These are phyloP conservation scores for Acanthurus lineatus DNA, from an alignment of 2,797 vertebrate genomes.

Conservation along the genomic window DNA sequence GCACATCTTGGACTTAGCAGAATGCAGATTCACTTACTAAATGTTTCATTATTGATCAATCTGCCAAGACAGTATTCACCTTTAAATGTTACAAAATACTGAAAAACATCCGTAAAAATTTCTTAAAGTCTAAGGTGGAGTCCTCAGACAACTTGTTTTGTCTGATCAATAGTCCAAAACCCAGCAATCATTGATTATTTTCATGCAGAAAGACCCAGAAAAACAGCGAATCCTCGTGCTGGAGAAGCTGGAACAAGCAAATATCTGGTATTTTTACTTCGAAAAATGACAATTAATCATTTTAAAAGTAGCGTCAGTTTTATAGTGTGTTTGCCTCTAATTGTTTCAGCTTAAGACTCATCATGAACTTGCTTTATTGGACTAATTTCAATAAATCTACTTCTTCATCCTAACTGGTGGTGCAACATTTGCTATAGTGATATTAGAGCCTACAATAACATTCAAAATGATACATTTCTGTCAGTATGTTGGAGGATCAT, in stretches of 20 bases:
- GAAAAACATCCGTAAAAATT: neutral
- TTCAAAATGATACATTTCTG: neutral
- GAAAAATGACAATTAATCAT: neutral
- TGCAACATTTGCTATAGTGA: no score
- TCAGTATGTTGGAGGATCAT: neutral
- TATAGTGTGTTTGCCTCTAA: neutral
- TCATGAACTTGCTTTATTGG: neutral
- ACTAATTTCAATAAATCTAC: neutral
- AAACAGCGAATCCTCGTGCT: constrained; percentile 3
- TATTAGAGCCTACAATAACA: neutral
- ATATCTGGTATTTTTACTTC: neutral
- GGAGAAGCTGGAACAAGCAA: no score
- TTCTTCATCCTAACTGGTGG: neutral
- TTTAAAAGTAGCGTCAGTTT: fast-evolving
- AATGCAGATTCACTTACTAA: no score
- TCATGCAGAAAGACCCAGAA: neutral
- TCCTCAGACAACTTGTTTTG: neutral
- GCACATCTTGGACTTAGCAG: neutral
- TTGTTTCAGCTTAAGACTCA: neutral
- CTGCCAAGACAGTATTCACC: neutral
- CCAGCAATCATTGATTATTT: neutral
- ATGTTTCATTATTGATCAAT: neutral
- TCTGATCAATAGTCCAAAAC: neutral
- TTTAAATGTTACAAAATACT: neutral
- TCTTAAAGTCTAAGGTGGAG: no score